Conservation (phyloP, 2,797 vertebrate species). For the Loriculus beryllinus region DNA sequence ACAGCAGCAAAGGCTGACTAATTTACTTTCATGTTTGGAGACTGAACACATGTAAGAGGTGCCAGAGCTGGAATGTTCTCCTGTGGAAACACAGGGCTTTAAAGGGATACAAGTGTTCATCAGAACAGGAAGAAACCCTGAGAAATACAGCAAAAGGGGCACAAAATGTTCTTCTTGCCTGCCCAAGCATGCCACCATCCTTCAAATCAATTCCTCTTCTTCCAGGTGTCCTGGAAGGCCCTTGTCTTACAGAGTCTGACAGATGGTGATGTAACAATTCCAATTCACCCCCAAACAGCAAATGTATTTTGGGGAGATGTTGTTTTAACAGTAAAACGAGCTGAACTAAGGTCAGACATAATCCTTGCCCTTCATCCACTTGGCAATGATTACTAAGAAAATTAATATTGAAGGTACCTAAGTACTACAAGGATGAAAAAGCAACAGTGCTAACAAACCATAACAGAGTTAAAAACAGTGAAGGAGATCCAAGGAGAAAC, state of each 20-base stretch:
- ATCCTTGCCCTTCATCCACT: background rate
- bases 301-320: background rate
- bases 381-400: background rate
- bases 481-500: conserved; percentile 41
- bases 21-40: background rate
- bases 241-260: background rate
- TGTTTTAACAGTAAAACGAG: background rate
- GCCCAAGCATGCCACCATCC: accelerated
- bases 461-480: conserved; percentile 13
- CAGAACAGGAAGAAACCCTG: background rate
- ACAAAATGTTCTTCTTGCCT: background rate
- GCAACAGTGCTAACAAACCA: background rate
- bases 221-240: background rate
- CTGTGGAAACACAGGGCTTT: background rate
- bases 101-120: background rate
- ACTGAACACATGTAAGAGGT: background rate
- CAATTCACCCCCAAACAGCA: background rate
- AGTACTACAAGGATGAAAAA: conserved; percentile 6
- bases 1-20: conserved; percentile 27
- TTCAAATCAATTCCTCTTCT: background rate
- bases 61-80: background rate
- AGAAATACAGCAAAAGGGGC: background rate
- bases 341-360: background rate
- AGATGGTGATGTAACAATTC: accelerated
- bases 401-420: background rate